Evolutionary conservation across 2,888 invertebrate species (phyloP).

Genomic region (Drosophila ustulata): DNA sequence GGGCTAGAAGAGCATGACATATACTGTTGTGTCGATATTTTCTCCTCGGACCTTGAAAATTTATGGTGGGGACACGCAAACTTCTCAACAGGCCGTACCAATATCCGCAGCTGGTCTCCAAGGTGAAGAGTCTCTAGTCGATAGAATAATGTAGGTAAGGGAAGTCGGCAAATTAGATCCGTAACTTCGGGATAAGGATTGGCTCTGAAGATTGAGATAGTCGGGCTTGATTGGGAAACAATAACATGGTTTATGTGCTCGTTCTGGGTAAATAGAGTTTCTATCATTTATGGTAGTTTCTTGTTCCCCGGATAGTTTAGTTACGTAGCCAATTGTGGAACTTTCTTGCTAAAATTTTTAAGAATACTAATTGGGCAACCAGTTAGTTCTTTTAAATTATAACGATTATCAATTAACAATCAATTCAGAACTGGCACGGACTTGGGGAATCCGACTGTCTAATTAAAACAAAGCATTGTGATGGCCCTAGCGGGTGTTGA

Average conservation of each 20-base stretch:
- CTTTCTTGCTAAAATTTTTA: conserved; percentile 62
- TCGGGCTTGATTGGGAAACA: conserved; percentile 56
- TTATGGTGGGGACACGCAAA: conserved; percentile 49
- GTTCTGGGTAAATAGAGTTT: conserved; percentile 62
- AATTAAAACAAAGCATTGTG: conserved; percentile 90
- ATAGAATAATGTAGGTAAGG: conserved; percentile 88
- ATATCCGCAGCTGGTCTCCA: conserved; percentile 81
- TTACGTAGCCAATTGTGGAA: conserved; percentile 59
- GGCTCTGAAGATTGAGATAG: conserved; percentile 84
- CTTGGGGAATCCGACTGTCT: conserved; percentile 88
- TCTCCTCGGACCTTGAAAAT: conserved; percentile 61
- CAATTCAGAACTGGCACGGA: conserved; percentile 42
- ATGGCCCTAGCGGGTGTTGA: conserved; percentile 88
- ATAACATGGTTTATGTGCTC: conserved; percentile 81
- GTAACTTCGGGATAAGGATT: conserved; percentile 87
- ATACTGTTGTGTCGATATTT: conserved; percentile 54
- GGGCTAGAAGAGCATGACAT: conserved; percentile 9
- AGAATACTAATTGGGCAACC: conserved; percentile 37
- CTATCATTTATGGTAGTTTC: conserved; percentile 42
- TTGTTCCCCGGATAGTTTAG: conserved; percentile 57
- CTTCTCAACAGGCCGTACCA: conserved; percentile 86
- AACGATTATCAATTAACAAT: conserved; percentile 84
- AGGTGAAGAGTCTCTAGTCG: conserved; percentile 84
- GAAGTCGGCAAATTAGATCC: conserved; percentile 88
- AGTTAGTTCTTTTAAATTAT: conserved; percentile 48